Evolutionary conservation across 35 echinoderm and acorn worm species (phyloP), one percentile per base, ranked within the genome.

Genomic region (Stichopus chloronotus): DNA sequence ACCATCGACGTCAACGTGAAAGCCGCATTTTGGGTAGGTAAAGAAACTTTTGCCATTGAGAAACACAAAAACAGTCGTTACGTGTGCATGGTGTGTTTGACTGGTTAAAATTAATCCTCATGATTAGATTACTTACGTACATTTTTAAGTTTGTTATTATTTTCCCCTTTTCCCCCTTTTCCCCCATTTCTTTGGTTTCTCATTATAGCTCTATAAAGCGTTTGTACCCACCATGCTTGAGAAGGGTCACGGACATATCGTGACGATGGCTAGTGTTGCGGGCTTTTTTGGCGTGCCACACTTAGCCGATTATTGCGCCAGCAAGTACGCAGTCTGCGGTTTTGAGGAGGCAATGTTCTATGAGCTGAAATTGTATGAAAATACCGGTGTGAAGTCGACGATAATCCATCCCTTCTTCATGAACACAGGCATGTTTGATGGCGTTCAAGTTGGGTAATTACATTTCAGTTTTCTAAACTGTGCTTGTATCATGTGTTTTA

Each of bases 1-100:
- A 97, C 96, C 10, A 97, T 97, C 87, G 93, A 97, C 25, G 85
- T 97, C 78, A 97, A 97, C 77, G 68, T 93, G 72, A 95, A 77
- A 69, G 93, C 96, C 20, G 93, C 93, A 25, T 97, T 97, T 85
- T 97, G 96, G 96, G 96, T 97, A 91, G 80, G 80, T 74, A 43
- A 43, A 43, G 3, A 43, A 43, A 43, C 30, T 43, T 43, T 43
- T 43, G 3, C 30, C 30, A 43, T 43, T 3, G 30, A 43, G 30
- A 43, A 43, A 43, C 30, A 43, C 30, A 43, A 43, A 43, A 43
- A n/a, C n/a, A 43, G 30, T 43, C 3, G 30, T 43, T 43, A 43
- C 3, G 3, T 43, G 30, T 43, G 30, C 30, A 43, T 43, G 30
- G 30, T 43, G 30, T 43, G 30, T 43, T 43, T 43, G 59, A 61